These are phyloP conservation scores for Murina feae DNA, from an alignment of 2,113 vertebrate species.

Conservation along the genomic window DNA sequence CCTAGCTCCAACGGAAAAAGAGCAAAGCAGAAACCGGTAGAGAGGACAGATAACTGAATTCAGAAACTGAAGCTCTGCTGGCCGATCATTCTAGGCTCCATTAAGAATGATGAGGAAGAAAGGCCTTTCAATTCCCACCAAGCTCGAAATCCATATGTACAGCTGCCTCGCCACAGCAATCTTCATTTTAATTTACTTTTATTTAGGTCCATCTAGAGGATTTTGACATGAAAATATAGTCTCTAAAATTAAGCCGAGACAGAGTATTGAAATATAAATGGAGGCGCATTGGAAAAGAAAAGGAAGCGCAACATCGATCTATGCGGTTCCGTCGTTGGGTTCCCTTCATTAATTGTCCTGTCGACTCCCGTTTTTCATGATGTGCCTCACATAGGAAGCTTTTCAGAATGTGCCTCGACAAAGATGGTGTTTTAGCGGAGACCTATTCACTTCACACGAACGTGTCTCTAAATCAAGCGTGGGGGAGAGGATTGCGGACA, in stretches of 20 bases:
- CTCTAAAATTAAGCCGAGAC: slow-evolving; percentile 52
- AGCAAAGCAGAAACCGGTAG: background rate
- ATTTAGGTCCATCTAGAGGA: slow-evolving; percentile 38
- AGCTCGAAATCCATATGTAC: slow-evolving; percentile 57
- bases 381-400: background rate
- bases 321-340: background rate
- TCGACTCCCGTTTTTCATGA: slow-evolving; percentile 60
- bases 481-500: background rate
- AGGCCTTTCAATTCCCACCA: slow-evolving; percentile 46
- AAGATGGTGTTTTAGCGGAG: background rate
- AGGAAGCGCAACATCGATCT: slow-evolving; percentile 54
- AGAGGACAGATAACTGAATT: background rate
- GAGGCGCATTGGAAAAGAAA: slow-evolving; percentile 48
- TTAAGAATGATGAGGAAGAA: slow-evolving; percentile 16
- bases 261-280: slow-evolving; percentile 56
- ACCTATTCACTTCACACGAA: background rate
- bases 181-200: slow-evolving; percentile 63
- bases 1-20: background rate
- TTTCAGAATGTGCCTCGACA: background rate
- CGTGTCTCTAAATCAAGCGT: background rate
- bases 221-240: slow-evolving; percentile 60
- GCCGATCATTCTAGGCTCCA: background rate
- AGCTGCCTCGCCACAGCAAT: background rate
- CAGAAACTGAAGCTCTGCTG: background rate
- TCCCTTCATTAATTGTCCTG: slow-evolving; percentile 57